phyloP scores from a whole-genome alignment of 1,140 invertebrate genomes.

The Zaprionus nigranus region DNA sequence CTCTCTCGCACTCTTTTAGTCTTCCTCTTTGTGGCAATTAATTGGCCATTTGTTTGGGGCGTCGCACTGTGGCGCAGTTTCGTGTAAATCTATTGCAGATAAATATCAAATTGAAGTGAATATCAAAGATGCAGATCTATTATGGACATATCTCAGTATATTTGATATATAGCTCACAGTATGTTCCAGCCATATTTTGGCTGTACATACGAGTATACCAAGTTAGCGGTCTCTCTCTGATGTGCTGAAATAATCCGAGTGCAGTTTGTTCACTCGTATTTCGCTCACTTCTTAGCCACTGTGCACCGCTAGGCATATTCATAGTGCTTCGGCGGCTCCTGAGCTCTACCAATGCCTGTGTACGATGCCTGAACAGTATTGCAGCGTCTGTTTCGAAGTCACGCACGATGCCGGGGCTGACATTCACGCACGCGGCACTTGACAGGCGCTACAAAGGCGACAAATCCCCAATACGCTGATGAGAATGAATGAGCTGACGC shows the following conservation, averaged over 20 bases:
- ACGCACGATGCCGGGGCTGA: slow-evolving; percentile 36
- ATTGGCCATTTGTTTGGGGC: slow-evolving; percentile 73
- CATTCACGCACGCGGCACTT: slow-evolving; percentile 56
- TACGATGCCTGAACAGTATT: slow-evolving; percentile 2
- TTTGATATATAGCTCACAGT: background rate
- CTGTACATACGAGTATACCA: background rate
- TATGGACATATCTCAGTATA: too few relatives aligned
- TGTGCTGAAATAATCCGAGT: background rate
- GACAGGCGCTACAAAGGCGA: slow-evolving; percentile 64
- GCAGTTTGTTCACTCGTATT: background rate
- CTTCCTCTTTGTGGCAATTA: slow-evolving; percentile 61
- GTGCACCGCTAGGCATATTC: slow-evolving; percentile 15
- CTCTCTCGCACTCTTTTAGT: background rate
- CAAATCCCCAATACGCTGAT: slow-evolving; percentile 78
- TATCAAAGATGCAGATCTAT: too few relatives aligned
- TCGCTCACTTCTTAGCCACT: background rate
- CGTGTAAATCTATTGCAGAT: background rate
- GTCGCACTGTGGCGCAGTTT: slow-evolving; percentile 2
- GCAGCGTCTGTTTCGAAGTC: slow-evolving; percentile 19
- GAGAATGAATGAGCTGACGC: slow-evolving; percentile 74
- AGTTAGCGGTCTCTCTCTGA: background rate
- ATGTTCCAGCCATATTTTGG: background rate
- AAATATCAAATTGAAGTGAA: background rate
- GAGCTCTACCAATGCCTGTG: background rate
- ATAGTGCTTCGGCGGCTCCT: slow-evolving; percentile 3